Conservation (phyloP, 1,140 invertebrate species). For the Platyscapa corneri region DNA sequence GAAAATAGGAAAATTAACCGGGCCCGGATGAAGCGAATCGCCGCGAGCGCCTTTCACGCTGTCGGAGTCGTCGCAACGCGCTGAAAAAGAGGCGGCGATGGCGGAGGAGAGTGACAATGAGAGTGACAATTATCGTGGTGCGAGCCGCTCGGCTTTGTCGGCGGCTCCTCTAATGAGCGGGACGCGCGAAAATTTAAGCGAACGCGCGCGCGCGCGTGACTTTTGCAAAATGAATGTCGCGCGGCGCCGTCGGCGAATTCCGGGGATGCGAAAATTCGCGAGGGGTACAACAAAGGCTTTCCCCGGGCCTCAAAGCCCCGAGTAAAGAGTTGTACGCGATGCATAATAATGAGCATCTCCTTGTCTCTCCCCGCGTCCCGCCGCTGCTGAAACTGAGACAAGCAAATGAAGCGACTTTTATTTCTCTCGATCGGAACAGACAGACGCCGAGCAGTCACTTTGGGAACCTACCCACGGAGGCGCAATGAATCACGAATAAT, state of each 20-base stretch:
- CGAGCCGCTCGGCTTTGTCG: background rate
- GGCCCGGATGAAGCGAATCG: too few relatives aligned
- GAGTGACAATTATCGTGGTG: too few relatives aligned
- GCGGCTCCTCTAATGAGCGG: background rate
- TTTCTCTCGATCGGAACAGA: background rate
- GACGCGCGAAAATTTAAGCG: background rate
- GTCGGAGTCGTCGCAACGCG: too few relatives aligned
- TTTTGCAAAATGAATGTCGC: background rate
- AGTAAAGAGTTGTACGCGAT: background rate
- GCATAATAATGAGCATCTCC: background rate
- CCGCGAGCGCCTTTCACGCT: too few relatives aligned
- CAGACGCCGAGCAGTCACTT: background rate
- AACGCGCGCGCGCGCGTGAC: background rate
- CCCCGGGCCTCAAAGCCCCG: background rate
- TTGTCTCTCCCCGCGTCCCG: too few relatives aligned
- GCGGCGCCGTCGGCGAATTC: too few relatives aligned
- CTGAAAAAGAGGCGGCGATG: too few relatives aligned
- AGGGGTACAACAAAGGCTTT: background rate
- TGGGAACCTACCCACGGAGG: background rate
- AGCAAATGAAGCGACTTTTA: conserved; percentile 20
- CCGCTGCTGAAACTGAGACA: background rate
- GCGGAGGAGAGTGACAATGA: conserved; percentile 8
- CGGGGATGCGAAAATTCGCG: too few relatives aligned
- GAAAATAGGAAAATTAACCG: too few relatives aligned
- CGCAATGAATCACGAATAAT: background rate